A percentile compares a stretch with the other conserved stretches of the same genome.
phyloP scores from a whole-genome alignment of 2,888 invertebrate species.

The Tromatobia lineatoria region DNA sequence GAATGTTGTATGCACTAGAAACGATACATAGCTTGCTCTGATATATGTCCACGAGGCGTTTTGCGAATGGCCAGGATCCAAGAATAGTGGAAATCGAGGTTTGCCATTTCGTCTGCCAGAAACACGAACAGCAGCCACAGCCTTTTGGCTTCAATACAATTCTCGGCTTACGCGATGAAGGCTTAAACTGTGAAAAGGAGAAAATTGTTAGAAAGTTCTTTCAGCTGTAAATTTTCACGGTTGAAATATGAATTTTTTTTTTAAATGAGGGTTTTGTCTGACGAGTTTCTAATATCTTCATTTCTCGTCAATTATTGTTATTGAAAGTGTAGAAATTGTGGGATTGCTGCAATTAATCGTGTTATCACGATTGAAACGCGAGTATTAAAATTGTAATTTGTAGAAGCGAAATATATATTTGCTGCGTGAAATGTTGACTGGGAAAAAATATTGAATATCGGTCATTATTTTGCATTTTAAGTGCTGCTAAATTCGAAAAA shows the following conservation, averaged over 20 bases:
- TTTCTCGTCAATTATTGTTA: neutral
- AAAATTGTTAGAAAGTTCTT: slow-evolving; percentile 11
- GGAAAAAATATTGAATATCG: too few relatives aligned
- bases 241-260: neutral
- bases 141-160: neutral
- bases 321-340: neutral
- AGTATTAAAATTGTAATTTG: neutral
- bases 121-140: neutral
- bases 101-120: slow-evolving; percentile 26
- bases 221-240: neutral
- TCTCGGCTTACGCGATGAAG: neutral
- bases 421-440: too few relatives aligned
- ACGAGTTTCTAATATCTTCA: slow-evolving; percentile 1
- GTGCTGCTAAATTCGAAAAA: too few relatives aligned
- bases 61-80: slow-evolving; percentile 27
- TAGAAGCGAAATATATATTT: neutral
- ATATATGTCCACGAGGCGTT: slow-evolving; percentile 2
- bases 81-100: slow-evolving; percentile 23
- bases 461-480: too few relatives aligned
- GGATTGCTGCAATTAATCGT: neutral
- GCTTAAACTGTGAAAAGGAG: neutral
- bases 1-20: neutral
- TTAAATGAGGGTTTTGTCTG: neutral
- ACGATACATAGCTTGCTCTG: slow-evolving; percentile 1
- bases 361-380: neutral